Base-by-base conservation (phyloP, 37 sponge, comb jelly and placozoan species). In the Crambe crambe region DNA sequence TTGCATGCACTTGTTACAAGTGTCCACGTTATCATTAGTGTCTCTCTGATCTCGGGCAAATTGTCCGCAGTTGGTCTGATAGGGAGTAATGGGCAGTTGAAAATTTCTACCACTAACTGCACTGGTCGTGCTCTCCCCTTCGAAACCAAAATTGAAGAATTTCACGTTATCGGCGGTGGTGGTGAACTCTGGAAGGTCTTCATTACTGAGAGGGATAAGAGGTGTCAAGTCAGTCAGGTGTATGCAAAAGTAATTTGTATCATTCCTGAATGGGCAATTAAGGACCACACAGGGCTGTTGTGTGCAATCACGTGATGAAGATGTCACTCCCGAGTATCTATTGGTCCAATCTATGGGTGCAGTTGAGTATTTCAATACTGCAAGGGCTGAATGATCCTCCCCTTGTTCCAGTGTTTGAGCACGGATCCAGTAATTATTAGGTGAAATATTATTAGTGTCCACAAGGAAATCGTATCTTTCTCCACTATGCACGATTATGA, bases 381-480 rank as follows among this genome's bases (percentile, higher is more conserved):
- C 88, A 70, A 73, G 79, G 29, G 86, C 86, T 6, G 37, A 42
- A 41, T 78, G 77, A 1, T 51, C 27, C 20, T 1, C 1, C 0
- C 8, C 6, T 5, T 20, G 3, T 78, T 91, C 91, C 42, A 91
- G 54, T 20, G 91, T 91, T 62, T 81, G 80, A 38, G 87, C 86
- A 66, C 83, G 30, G 15, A 91, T 91, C 75, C 76, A 62, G 74
- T 73, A 91, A 58, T 82, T 2, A 20, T 47, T 58, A 39, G n/a
- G n/a, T n/a, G n/a, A n/a, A n/a, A 22, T 10, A 3, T 29, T 36
- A 36, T 72, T 39, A 35, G 93, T 71, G 2, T 74, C 63, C 2
- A 93, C 66, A 18, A 89, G 42, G 36, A 93, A 83, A 38, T 93
- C 93, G 56, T 89, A 93, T 15, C 93, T 57, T 60, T 93, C 93